phyloP scores from a whole-genome alignment of 2,888 invertebrate genomes.

The Brachypterus glaber region DNA sequence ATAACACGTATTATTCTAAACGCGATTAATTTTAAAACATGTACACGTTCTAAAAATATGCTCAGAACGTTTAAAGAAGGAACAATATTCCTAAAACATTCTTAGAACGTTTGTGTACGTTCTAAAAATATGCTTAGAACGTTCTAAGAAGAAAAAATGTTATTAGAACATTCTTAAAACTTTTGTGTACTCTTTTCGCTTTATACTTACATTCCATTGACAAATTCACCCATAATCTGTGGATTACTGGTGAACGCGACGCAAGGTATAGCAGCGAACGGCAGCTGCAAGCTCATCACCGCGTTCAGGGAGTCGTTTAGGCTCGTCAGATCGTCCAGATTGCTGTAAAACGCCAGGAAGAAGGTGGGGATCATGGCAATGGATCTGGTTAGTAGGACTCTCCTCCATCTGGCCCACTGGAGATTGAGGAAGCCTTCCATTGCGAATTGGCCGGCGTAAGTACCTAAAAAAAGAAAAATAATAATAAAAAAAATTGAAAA shows the following conservation, averaged over 20 bases:
- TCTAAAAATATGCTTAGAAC: neutral
- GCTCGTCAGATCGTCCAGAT: slow-evolving; percentile 58
- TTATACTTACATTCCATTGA: slow-evolving; percentile 64
- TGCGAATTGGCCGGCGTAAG: slow-evolving; percentile 80
- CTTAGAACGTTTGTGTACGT: no score
- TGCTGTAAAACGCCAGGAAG: slow-evolving; percentile 56
- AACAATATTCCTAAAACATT: no score
- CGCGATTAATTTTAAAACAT: no score
- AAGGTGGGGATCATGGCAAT: slow-evolving; percentile 73
- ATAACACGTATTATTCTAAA: no score
- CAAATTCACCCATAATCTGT: slow-evolving; percentile 76
- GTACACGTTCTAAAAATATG: no score
- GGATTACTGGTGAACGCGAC: slow-evolving; percentile 75
- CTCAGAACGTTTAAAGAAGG: no score
- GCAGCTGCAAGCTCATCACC: slow-evolving; percentile 77
- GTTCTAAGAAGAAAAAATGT: no score
- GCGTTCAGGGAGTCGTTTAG: slow-evolving; percentile 84
- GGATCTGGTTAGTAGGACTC: slow-evolving; percentile 68
- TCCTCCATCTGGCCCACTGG: slow-evolving; percentile 78
- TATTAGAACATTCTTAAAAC: no score
- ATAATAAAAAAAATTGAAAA: no score
- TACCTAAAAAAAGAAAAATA: slow-evolving; percentile 34
- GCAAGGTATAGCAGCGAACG: slow-evolving; percentile 78
- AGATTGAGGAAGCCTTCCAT: slow-evolving; percentile 84
- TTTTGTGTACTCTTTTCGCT: no score